A percentile compares a stretch with the other conserved stretches of the same genome.
phyloP scores from a whole-genome alignment of 2,113 vertebrate genomes.

The Lycocorax pyrrhopterus region DNA sequence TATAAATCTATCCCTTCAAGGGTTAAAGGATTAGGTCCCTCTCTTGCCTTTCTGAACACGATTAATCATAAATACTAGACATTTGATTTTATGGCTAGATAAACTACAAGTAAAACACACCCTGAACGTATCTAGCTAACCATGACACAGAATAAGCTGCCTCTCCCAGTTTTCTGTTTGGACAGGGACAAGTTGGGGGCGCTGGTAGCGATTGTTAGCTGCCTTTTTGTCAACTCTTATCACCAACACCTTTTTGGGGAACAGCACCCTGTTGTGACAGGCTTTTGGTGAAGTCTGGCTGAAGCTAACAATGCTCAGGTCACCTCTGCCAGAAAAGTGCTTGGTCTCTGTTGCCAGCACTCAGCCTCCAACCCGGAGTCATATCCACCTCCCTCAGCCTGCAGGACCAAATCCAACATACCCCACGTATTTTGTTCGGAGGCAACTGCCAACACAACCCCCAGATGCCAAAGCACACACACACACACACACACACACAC shows the following conservation, averaged over 20 bases:
- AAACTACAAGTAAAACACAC: neutral
- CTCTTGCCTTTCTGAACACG: neutral
- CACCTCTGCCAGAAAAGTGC: neutral
- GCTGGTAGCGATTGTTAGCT: neutral
- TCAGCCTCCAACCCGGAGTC: neutral
- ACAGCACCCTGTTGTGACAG: neutral
- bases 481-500: neutral
- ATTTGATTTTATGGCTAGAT: neutral
- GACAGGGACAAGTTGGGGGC: neutral
- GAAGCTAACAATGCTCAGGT: neutral
- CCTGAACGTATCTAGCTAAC: neutral
- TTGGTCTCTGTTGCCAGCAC: neutral
- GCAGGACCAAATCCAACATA: neutral
- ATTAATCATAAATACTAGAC: neutral
- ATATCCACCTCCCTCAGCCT: neutral
- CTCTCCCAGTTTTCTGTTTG: neutral
- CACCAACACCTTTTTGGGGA: neutral
- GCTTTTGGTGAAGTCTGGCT: neutral
- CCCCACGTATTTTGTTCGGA: neutral
- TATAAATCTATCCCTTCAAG: neutral
- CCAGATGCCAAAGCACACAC: neutral
- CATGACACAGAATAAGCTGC: neutral
- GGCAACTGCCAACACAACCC: neutral
- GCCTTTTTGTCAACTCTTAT: accelerated
- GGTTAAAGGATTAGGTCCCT: neutral